Evolutionary conservation across 2,797 vertebrate species (phyloP).

Genomic region (Cyclopterus lumpus): DNA sequence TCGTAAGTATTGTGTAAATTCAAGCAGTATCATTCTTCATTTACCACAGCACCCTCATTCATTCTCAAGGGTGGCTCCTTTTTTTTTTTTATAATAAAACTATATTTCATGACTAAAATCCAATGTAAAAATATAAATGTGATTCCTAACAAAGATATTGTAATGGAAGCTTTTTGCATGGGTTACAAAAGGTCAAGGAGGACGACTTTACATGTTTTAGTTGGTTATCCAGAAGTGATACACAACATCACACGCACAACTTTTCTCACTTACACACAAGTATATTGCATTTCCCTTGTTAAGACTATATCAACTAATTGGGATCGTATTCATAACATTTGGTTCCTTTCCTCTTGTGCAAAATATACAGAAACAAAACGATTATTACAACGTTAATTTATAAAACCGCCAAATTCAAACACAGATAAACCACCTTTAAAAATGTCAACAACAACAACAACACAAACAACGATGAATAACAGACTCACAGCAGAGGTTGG

Average conservation of each 20-base stretch:
- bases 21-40: constrained; percentile 85
- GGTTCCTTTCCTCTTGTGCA: constrained; percentile 86
- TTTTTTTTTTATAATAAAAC: constrained; percentile 65
- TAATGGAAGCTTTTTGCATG: constrained; percentile 74
- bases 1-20: constrained; percentile 76
- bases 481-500: constrained; percentile 60
- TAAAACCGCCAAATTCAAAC: constrained; percentile 73
- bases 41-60: constrained; percentile 78
- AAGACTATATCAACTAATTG: constrained; percentile 79
- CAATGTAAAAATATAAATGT: constrained; percentile 87
- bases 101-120: constrained; percentile 79
- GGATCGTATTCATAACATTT: constrained; percentile 83
- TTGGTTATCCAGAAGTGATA: constrained; percentile 85
- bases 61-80: constrained; percentile 63
- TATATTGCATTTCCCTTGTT: constrained; percentile 86
- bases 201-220: constrained; percentile 71
- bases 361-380: constrained; percentile 78
- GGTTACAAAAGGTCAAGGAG: constrained; percentile 72
- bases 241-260: constrained; percentile 67
- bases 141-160: constrained; percentile 76
- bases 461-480: constrained; percentile 53
- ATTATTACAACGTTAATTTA: constrained; percentile 58
- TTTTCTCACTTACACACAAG: constrained; percentile 67
- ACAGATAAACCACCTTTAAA: constrained; percentile 70
- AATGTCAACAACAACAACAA: constrained; percentile 52